Percentiles rank a stretch among this genome's conserved stretches.
Evolutionary conservation across 1,140 invertebrate species (phyloP).

Genomic region (Aphelinus atriplicis): DNA sequence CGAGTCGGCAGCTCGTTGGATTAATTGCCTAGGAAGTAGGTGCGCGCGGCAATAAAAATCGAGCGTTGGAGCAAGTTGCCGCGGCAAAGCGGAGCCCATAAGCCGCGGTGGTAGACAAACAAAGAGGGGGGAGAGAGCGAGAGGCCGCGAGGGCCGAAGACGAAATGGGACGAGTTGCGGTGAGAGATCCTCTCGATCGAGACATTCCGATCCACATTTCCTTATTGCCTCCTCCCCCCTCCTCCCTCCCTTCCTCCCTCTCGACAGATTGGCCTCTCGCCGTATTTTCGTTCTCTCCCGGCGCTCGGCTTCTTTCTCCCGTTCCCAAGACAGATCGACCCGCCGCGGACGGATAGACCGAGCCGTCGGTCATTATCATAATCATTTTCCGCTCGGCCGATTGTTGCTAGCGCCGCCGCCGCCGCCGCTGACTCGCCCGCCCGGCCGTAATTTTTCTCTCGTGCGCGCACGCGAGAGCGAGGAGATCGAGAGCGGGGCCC

Average conservation of each 20-base stretch:
- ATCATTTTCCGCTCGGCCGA: conserved; percentile 59
- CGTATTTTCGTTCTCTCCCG: neutral
- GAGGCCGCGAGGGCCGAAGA: neutral
- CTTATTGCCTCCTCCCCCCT: conserved; percentile 52
- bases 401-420: conserved; percentile 34
- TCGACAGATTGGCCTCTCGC: conserved; percentile 12
- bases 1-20: neutral
- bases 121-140: neutral
- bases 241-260: neutral
- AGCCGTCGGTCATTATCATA: conserved; percentile 56
- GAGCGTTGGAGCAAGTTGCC: neutral
- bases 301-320: neutral
- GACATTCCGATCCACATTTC: conserved; percentile 61
- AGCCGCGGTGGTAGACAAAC: no score
- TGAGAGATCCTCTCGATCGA: conserved; percentile 46
- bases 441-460: neutral
- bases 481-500: neutral
- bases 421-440: neutral
- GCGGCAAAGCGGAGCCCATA: neutral
- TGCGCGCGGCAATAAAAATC: neutral
- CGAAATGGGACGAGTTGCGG: neutral
- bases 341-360: conserved; percentile 29
- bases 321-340: conserved; percentile 11
- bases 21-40: neutral
- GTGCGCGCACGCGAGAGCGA: no score